Conservation (phyloP, 2,797 vertebrate species). For the Enteromius radiatus region DNA sequence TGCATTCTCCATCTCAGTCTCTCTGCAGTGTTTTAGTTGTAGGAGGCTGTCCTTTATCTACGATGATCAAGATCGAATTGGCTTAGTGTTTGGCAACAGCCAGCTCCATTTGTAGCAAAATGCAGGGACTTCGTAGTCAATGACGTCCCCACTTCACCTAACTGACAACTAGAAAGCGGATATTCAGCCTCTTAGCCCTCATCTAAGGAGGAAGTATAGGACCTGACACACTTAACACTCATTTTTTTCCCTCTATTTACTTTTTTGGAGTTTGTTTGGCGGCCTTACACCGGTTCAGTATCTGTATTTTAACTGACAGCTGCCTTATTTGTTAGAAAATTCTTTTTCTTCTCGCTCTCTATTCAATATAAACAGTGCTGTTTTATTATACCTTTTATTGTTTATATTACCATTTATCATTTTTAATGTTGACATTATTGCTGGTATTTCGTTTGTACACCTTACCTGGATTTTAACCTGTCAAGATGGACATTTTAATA, state of each 20-base stretch:
- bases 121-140: conserved; percentile 4
- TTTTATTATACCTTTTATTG: conserved; percentile 63
- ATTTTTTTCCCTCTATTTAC: background rate
- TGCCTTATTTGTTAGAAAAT: conserved; percentile 60
- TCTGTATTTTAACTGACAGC: conserved; percentile 49
- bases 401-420: conserved; percentile 66
- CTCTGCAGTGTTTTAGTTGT: conserved; percentile 48
- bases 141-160: background rate
- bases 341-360: conserved; percentile 70
- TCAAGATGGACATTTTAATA: conserved; percentile 49
- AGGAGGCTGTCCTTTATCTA: conserved; percentile 27
- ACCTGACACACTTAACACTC: conserved; percentile 9
- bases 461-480: conserved; percentile 52
- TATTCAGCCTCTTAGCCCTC: conserved; percentile 19
- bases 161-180: conserved; percentile 32
- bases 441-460: conserved; percentile 64
- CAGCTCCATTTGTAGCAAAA: conserved; percentile 18
- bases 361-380: conserved; percentile 58
- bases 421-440: conserved; percentile 75
- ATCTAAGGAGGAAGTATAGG: background rate
- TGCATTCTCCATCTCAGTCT: background rate
- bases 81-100: background rate
- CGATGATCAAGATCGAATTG: conserved; percentile 13
- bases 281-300: conserved; percentile 53
- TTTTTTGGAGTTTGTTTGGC: background rate